Base-by-base conservation (phyloP, 2,113 vertebrate species). In the Hydrochoerus hydrochaeris region DNA sequence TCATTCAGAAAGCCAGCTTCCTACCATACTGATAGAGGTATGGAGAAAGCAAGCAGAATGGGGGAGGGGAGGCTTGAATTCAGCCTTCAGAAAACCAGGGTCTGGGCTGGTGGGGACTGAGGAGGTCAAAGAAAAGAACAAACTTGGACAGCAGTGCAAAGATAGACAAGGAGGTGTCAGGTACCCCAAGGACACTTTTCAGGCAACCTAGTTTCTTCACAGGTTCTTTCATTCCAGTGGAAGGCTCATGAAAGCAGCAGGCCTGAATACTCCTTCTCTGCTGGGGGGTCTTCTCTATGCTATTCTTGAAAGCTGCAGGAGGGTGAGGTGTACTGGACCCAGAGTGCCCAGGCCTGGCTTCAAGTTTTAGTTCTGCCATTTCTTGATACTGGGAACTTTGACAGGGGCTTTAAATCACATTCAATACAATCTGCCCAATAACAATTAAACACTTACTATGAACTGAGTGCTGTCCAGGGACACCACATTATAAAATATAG, bases 1-100 rank as follows among this genome's bases (percentile, higher is more conserved):
- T 98, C 98, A 98, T 98, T 98, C 98, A 97, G 98, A 97, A 94
- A 96, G 85, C 81, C 24, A 71, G 85, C 7, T 94, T 96, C 77
- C 71, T 54, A 65, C 26, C 46, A 22, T 83, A 82, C 77, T 95
- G 89, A 38, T 7, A 90, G 71, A 88, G 44, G 19, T 82, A 41
- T 58, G 63, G 82, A 28, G 14, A 90, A 90, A 58, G 41, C 19
- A 14, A 85, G 71, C 19, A 75, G 83, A 84, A n/a, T 3, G 11
- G n/a, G 22, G 4, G 90, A 92, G 30, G 85, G 69, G 62, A 46
- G 13, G 35, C 44, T 89, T 94, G 81, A 63, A 75, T 85, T 86
- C 60, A 95, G 28, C 6, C 24, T 41, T 3, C 11, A 73, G 83
- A 62, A 85, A 92, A 54, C 38, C 92, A 92, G 91, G 57, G 28